Evolutionary conservation across 2,113 vertebrate genomes (phyloP).

Genomic region (Oenanthe oenanthe): DNA sequence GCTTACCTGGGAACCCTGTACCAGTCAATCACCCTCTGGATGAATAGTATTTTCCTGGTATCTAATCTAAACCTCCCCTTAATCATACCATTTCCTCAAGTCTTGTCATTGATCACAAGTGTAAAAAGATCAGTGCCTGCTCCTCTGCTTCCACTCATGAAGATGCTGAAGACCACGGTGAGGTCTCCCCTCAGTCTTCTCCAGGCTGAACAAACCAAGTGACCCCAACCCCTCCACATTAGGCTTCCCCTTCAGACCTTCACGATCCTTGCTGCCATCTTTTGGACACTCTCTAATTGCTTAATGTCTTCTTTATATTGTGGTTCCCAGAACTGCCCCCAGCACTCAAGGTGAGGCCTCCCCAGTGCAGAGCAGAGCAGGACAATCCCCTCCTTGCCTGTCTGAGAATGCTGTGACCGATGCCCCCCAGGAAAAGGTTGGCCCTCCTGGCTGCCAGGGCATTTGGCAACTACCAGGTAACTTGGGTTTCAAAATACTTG

Average conservation of each 20-base stretch:
- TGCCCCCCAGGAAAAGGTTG: background rate
- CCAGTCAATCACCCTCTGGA: background rate
- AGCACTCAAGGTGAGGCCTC: fast-evolving
- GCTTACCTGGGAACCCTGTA: background rate
- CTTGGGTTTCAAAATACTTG: background rate
- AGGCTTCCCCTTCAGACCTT: background rate
- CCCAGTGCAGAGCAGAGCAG: fast-evolving
- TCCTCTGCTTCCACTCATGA: fast-evolving
- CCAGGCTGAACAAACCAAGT: background rate
- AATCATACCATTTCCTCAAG: background rate
- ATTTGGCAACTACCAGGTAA: background rate
- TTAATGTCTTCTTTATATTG: background rate
- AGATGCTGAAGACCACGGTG: background rate
- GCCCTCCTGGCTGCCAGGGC: too few species aligned
- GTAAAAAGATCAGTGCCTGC: background rate
- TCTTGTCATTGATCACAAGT: background rate
- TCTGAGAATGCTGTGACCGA: background rate
- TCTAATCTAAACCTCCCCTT: background rate
- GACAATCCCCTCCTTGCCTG: background rate
- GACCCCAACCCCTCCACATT: background rate
- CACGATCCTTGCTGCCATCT: fast-evolving
- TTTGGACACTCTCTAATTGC: background rate
- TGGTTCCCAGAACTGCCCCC: background rate
- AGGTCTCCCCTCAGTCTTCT: background rate
- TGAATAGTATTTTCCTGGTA: background rate